Conservation (phyloP, 2,888 invertebrate species). For the Schizotus pectinicornis region DNA sequence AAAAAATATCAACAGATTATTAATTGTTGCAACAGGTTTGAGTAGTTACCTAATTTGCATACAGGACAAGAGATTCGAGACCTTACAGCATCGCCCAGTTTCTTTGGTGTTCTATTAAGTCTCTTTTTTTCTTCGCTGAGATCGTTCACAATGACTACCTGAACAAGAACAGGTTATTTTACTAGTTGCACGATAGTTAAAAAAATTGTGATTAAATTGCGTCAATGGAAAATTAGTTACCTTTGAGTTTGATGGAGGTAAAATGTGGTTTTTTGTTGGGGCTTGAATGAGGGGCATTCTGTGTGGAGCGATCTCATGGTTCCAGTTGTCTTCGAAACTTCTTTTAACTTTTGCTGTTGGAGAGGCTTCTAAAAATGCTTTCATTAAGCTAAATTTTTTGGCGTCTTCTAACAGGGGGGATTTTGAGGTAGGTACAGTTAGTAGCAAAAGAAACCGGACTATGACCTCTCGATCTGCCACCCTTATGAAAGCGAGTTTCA, state of each 20-base stretch:
- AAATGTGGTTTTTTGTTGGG: conserved; percentile 31
- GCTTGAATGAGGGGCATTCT: conserved; percentile 38
- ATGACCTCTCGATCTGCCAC: too few species aligned
- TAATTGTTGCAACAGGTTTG: not conserved
- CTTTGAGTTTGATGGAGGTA: conserved; percentile 29
- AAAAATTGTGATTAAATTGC: conserved; percentile 9
- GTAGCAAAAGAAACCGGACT: too few species aligned
- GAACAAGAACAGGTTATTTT: not conserved
- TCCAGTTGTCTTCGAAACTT: conserved; percentile 44
- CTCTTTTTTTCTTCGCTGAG: not conserved
- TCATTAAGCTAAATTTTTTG: not conserved
- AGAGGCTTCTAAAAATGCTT: conserved; percentile 28
- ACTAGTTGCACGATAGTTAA: not conserved
- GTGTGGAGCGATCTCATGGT: conserved; percentile 40
- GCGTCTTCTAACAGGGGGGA: not conserved
- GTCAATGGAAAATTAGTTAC: not conserved
- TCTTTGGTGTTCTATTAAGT: conserved; percentile 33
- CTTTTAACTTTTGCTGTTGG: conserved; percentile 16
- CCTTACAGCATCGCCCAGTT: conserved; percentile 41
- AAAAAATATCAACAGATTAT: not conserved
- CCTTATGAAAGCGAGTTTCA: too few species aligned
- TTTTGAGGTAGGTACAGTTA: too few species aligned
- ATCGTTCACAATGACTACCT: not conserved
- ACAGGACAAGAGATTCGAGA: conserved; percentile 43
- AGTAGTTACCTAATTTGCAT: conserved; percentile 41